A percentile compares a stretch with the other conserved stretches of the same genome.
Conservation (phyloP, 2,888 invertebrate genomes). For the Pristionchus exspectatus region DNA sequence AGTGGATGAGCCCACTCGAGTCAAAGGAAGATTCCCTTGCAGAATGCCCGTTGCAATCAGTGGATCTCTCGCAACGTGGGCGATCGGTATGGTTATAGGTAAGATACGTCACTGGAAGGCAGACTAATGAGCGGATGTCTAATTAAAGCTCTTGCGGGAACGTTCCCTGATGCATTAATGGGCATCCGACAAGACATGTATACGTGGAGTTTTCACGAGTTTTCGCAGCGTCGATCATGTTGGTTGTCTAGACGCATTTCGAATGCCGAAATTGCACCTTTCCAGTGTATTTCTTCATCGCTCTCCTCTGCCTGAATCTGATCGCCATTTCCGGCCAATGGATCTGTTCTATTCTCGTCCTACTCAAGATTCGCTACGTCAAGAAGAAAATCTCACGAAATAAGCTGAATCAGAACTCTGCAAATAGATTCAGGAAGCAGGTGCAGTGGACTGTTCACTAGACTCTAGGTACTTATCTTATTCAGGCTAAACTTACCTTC, state of each 20-base stretch:
- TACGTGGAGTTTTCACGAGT: conserved; percentile 68
- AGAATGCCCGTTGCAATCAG: conserved; percentile 73
- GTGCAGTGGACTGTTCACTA: conserved; percentile 56
- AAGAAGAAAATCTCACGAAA: conserved; percentile 75
- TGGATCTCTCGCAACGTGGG: conserved; percentile 73
- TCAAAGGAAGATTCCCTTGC: not conserved
- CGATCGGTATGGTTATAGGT: conserved; percentile 70
- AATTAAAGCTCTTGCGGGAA: conserved; percentile 70
- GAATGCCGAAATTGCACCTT: not conserved
- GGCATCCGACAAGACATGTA: conserved; percentile 71
- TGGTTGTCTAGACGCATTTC: not conserved
- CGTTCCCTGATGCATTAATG: conserved; percentile 69
- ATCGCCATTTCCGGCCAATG: conserved; percentile 69
- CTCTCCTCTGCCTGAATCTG: conserved; percentile 64
- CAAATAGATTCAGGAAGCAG: conserved; percentile 76
- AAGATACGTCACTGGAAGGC: not conserved
- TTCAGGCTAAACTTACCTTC: conserved; percentile 74
- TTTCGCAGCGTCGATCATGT: conserved; percentile 52
- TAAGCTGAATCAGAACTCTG: conserved; percentile 76
- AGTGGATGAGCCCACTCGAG: not conserved
- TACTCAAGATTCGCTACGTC: conserved; percentile 71
- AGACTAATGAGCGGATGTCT: not conserved
- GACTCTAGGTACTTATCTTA: not conserved
- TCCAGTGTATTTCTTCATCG: conserved; percentile 65
- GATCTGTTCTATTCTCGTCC: conserved; percentile 73